Evolutionary conservation across 2,888 invertebrate genomes (phyloP), one percentile per base, ranked within the genome.

Genomic region (Phlogophora meticulosa): DNA sequence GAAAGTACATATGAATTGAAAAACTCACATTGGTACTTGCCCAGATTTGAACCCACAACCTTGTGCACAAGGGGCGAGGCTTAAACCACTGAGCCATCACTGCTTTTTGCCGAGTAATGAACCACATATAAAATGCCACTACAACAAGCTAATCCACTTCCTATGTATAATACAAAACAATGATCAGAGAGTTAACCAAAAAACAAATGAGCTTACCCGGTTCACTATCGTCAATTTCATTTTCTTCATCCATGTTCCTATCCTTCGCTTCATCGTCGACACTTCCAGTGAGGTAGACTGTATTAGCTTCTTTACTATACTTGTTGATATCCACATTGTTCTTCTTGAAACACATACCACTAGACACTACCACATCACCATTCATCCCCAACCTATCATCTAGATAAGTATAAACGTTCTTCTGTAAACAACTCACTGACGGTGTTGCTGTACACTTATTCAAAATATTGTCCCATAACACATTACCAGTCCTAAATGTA

Each of bases 391-490:
- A 93, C 32, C 96, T 96, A 36, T 96, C 96, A 78, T 97, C 97
- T 72, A 98, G 91, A 84, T 97, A 98, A n/a, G 96, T 93, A 85
- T 97, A 97, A 38, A 98, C 96, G 85, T 97, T 98, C 84, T 97
- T 97, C 85, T 98, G 97, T 63, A 98, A 97, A 88, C 98, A 98
- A 77, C 96, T 96, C 85, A 97, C 95, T 70, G 97, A 96, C 20
- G 97, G 97, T 58, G 96, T 94, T 13, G 93, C 94, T 51, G 96
- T 96, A 87, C 98, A 98, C 85, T 98, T 97, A 73, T 96, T 96
- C 60, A 98, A 94, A 73, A 98, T 96, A 67, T 97, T 96, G 80
- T 96, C 97, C 98, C 98, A 98, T 57, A 98, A 92, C 72, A 96
- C 94, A 77, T 97, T 97, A 55, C 97, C 97, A 78, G 96, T 96